Evolutionary conservation across 2,113 vertebrate genomes (phyloP).

Genomic region (Micronycteris hirsuta): DNA sequence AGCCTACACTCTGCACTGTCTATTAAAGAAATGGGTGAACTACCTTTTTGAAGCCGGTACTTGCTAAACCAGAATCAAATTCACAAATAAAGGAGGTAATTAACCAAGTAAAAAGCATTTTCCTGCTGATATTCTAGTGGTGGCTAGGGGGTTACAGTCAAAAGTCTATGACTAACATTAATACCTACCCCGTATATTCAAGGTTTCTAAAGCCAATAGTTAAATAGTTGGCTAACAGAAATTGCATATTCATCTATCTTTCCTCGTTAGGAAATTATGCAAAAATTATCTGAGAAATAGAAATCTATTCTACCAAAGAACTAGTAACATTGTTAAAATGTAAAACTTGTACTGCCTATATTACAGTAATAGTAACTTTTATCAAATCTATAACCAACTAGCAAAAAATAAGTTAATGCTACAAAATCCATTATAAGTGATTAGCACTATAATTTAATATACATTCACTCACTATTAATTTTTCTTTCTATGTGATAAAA

Average conservation of each 20-base stretch:
- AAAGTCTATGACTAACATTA: conserved; percentile 1
- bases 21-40: conserved; percentile 70
- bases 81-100: conserved; percentile 36
- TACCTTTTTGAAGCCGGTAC: conserved; percentile 64
- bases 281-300: conserved; percentile 42
- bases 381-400: conserved; percentile 38
- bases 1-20: conserved; percentile 16
- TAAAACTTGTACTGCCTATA: neutral
- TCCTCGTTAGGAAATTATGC: neutral
- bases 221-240: conserved; percentile 16
- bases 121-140: neutral
- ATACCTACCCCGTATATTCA: neutral
- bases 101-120: conserved; percentile 13
- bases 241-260: neutral
- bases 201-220: neutral
- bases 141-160: neutral
- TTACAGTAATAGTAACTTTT: neutral
- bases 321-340: conserved; percentile 19
- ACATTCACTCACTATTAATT: conserved; percentile 44
- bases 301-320: neutral
- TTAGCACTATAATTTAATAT: conserved; percentile 36
- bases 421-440: conserved; percentile 7
- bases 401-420: conserved; percentile 17
- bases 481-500: conserved; percentile 67
- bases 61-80: conserved; percentile 67